Conservation (phyloP, 2,888 invertebrate species). For the Labia minor region DNA sequence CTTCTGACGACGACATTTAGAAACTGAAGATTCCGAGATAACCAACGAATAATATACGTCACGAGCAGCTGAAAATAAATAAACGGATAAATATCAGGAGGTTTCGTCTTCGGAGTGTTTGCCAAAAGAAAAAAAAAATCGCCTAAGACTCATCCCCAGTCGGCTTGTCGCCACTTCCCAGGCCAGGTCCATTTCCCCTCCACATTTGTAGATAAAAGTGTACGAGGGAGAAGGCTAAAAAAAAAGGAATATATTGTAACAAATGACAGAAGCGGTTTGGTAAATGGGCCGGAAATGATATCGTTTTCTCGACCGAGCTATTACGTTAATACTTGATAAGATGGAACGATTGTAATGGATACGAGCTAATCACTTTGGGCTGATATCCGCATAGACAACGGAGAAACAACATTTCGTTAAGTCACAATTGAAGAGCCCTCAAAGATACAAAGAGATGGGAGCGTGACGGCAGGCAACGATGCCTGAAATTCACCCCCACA, state of each 20-base stretch:
- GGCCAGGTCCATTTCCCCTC: neutral
- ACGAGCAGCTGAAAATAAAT: neutral
- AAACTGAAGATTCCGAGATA: neutral
- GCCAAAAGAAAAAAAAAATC: neutral
- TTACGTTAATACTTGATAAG: neutral
- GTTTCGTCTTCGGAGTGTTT: neutral
- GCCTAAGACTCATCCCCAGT: neutral
- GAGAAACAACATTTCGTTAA: neutral
- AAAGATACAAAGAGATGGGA: neutral
- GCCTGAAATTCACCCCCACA: neutral
- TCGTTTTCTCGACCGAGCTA: neutral
- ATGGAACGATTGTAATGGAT: slow-evolving; percentile 13
- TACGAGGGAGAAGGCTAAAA: neutral
- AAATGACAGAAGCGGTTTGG: slow-evolving; percentile 13
- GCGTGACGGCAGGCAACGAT: neutral
- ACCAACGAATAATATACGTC: slow-evolving; percentile 5
- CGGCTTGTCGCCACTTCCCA: slow-evolving; percentile 8
- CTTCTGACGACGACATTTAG: neutral
- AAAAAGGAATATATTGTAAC: slow-evolving; percentile 7
- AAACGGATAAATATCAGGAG: slow-evolving; percentile 1
- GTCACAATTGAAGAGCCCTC: neutral
- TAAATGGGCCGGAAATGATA: slow-evolving; percentile 8
- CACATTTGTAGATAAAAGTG: neutral
- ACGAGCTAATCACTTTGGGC: neutral
- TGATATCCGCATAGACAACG: neutral